Conservation (phyloP, 2,888 invertebrate species). For the Xylota sylvarum region DNA sequence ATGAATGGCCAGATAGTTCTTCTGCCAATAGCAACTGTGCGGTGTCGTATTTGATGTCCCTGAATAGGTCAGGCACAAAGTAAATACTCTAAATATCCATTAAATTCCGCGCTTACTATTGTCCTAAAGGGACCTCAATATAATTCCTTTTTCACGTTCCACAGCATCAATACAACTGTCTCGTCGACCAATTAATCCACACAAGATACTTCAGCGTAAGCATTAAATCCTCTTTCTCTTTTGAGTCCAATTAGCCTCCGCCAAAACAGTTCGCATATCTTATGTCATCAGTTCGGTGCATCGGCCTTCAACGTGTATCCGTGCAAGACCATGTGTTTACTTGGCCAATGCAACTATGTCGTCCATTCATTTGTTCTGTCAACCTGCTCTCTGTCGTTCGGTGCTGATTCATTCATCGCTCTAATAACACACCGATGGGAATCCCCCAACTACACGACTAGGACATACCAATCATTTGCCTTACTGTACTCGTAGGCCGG, state of each 20-base stretch:
- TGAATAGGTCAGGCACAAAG: too few relatives aligned
- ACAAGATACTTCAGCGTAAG: constrained; percentile 9
- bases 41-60: too few relatives aligned
- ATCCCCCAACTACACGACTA: constrained; percentile 32
- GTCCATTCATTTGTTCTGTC: constrained; percentile 40
- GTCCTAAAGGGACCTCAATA: too few relatives aligned
- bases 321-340: constrained; percentile 4
- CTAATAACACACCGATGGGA: constrained; percentile 36
- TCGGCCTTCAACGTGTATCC: constrained; percentile 9
- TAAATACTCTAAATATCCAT: too few relatives aligned
- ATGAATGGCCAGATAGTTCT: too few relatives aligned
- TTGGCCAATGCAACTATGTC: not conserved
- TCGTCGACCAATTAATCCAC: constrained; percentile 25
- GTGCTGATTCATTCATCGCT: constrained; percentile 58
- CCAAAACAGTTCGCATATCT: constrained; percentile 9
- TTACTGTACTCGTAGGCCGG: constrained; percentile 1
- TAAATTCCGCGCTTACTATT: too few relatives aligned
- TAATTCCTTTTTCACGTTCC: too few relatives aligned
- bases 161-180: too few relatives aligned
- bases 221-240: constrained; percentile 13
- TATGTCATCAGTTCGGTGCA: constrained; percentile 12
- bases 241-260: constrained; percentile 24
- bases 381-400: constrained; percentile 17
- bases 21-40: too few relatives aligned
- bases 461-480: constrained; percentile 55